Percentiles rank a stretch among this genome's conserved stretches.
Conservation (phyloP, 2,113 vertebrate genomes). For the Redunca redunca region DNA sequence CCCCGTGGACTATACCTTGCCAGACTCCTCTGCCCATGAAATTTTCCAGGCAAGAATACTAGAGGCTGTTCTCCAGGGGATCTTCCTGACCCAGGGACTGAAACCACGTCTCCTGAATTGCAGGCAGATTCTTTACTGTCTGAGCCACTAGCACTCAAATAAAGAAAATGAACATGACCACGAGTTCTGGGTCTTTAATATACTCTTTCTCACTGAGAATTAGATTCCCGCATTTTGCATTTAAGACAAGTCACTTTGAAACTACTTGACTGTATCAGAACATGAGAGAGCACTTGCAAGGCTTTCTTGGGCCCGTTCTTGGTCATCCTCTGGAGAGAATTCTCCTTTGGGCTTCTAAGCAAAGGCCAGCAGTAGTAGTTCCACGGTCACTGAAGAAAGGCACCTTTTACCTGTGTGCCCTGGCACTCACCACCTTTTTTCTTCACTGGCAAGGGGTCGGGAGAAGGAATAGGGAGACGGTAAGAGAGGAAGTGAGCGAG, state of each 20-base stretch:
- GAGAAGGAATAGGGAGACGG: not conserved
- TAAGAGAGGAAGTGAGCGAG: not conserved
- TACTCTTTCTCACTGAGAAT: not conserved
- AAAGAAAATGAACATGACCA: not conserved
- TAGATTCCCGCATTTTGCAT: not conserved
- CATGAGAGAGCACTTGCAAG: not conserved
- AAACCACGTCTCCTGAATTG: not conserved
- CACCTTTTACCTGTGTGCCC: not conserved
- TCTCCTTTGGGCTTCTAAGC: not conserved
- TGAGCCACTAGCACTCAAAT: not conserved
- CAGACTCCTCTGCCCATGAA: not conserved
- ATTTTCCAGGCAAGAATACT: not conserved
- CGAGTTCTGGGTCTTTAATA: not conserved
- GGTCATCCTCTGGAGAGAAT: not conserved
- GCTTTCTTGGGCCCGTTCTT: not conserved
- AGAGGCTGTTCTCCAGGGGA: not conserved
- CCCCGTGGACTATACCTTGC: not conserved
- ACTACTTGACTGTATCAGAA: not conserved
- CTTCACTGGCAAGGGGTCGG: not conserved
- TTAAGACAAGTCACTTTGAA: not conserved
- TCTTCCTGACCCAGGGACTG: not conserved
- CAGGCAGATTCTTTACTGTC: not conserved
- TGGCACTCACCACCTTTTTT: not conserved
- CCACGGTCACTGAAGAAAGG: not conserved
- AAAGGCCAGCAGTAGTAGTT: not conserved